Conservation (phyloP, 2,888 invertebrate species). For the Sinopyrophorus schimmeli region DNA sequence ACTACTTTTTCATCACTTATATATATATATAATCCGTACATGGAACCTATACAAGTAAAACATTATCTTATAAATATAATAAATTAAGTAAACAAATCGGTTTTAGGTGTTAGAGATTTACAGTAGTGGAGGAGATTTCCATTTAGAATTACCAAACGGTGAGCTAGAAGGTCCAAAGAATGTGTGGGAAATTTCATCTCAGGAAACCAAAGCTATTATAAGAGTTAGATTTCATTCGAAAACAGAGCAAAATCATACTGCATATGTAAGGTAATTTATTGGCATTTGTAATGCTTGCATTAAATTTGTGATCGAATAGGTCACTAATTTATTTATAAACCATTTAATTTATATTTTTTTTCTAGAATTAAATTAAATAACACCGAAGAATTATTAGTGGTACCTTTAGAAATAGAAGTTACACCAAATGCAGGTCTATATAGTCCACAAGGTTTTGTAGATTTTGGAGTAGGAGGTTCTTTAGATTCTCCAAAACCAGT, state of each 20-base stretch:
- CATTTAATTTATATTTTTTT: background rate
- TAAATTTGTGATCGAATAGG: too few species aligned
- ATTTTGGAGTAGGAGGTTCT: conserved; percentile 81
- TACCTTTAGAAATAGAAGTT: conserved; percentile 85
- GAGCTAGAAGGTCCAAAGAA: conserved; percentile 77
- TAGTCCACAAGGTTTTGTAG: conserved; percentile 73
- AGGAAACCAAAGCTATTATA: conserved; percentile 84
- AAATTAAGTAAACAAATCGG: background rate
- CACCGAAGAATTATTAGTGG: conserved; percentile 69
- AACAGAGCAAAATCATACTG: conserved; percentile 79
- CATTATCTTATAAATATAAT: background rate
- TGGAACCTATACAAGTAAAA: conserved; percentile 78
- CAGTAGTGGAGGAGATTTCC: conserved; percentile 88
- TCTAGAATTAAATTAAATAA: conserved; percentile 71
- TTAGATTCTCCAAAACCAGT: conserved; percentile 64
- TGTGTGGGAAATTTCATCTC: conserved; percentile 90
- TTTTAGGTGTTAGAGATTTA: conserved; percentile 75
- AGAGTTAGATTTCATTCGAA: conserved; percentile 79
- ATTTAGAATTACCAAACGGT: conserved; percentile 81
- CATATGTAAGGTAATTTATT: conserved; percentile 69
- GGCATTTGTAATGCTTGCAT: too few species aligned
- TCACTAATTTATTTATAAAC: background rate
- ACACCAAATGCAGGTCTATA: conserved; percentile 71
- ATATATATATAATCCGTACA: conserved; percentile 93
- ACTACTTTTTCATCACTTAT: conserved; percentile 87